These are phyloP conservation scores for Lampris megalopsis DNA, from an alignment of 2,113 vertebrate species.

Conservation along the genomic window DNA sequence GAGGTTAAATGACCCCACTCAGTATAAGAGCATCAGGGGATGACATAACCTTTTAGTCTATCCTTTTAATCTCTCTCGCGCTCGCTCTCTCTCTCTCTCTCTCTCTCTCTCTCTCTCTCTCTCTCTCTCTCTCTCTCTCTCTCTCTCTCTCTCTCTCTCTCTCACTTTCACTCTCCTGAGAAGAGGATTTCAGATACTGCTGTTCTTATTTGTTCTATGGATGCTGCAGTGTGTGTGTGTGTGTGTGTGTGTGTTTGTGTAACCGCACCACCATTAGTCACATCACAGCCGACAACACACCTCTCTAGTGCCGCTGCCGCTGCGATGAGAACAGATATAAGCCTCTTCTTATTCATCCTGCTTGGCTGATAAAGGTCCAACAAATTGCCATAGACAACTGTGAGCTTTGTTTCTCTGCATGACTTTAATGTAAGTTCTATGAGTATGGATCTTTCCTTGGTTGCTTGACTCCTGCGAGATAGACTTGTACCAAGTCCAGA, in stretches of 20 bases:
- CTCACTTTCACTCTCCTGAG: not conserved
- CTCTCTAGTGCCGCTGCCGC: no score
- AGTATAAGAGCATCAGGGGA: conserved; percentile 47
- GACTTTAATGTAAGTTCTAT: no score
- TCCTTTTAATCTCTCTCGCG: conserved; percentile 53
- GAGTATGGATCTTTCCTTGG: no score
- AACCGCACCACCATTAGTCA: conserved; percentile 22
- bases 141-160: conserved; percentile 10
- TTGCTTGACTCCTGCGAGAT: no score
- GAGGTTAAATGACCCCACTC: conserved; percentile 58
- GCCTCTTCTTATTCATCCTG: no score
- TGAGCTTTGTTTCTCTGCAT: no score
- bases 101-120: conserved; percentile 7
- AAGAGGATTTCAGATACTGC: no score
- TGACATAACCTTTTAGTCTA: conserved; percentile 60
- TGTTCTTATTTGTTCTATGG: no score
- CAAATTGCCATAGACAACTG: no score
- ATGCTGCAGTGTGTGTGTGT: not conserved
- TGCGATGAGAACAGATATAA: no score
- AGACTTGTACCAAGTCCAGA: no score
- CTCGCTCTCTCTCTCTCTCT: not conserved
- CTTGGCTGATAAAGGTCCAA: no score
- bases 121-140: conserved; percentile 9
- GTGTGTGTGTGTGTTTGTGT: not conserved
- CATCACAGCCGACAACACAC: not conserved